A percentile compares a stretch with the other conserved stretches of the same genome.
phyloP scores from a whole-genome alignment of 2,888 invertebrate genomes.

The Euplagia quadripunctaria region DNA sequence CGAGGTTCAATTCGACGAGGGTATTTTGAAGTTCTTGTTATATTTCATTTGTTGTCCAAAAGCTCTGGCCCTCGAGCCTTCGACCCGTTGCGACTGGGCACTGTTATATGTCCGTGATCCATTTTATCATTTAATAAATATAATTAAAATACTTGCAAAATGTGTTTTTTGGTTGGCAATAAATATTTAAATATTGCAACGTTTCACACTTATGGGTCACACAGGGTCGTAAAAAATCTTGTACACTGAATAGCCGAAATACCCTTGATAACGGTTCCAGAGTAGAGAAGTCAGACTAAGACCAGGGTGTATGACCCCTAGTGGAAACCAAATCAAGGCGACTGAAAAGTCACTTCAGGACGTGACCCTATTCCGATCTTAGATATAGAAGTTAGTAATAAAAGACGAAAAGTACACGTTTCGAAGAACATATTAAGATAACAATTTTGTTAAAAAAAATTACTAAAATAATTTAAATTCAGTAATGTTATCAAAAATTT shows the following conservation, averaged over 20 bases:
- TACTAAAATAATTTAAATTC: background rate
- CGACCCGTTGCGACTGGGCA: background rate
- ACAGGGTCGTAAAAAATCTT: constrained; percentile 31
- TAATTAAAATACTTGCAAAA: background rate
- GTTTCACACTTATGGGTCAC: constrained; percentile 4
- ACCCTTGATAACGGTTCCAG: constrained; percentile 76
- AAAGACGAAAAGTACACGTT: constrained; percentile 34
- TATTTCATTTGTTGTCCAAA: constrained; percentile 27
- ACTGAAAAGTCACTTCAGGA: constrained; percentile 89
- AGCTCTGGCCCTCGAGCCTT: constrained; percentile 4
- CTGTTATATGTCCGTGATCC: constrained; percentile 1
- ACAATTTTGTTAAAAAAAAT: background rate
- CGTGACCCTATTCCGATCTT: constrained; percentile 83
- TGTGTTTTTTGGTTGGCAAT: constrained; percentile 13
- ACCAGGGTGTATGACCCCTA: constrained; percentile 90
- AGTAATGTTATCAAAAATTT: background rate
- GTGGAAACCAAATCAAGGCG: constrained; percentile 94
- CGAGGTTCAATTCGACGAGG: constrained; percentile 67
- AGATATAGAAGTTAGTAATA: constrained; percentile 34
- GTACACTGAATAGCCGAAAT: constrained; percentile 38
- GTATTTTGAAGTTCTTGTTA: constrained; percentile 50
- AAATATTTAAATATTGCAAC: background rate
- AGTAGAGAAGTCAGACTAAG: constrained; percentile 59
- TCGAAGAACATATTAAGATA: background rate
- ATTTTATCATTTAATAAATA: background rate